A percentile compares a stretch with the other conserved stretches of the same genome.
Conservation (phyloP, 2,797 vertebrate species). For the Pseudochaenichthys georgianus region DNA sequence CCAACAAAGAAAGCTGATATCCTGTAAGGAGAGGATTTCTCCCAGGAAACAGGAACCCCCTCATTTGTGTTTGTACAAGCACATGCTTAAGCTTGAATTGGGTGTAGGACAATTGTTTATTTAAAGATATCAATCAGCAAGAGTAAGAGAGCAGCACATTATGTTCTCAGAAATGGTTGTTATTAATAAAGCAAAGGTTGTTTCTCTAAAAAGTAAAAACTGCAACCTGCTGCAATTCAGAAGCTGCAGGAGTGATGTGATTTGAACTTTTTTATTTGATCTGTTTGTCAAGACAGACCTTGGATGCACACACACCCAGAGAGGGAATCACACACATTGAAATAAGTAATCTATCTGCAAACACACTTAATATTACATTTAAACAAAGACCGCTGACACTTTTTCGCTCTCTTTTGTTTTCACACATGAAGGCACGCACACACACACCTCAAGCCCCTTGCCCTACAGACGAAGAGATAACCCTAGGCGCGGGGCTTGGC, state of each 20-base stretch:
- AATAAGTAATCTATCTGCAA: slow-evolving; percentile 22
- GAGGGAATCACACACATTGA: not conserved
- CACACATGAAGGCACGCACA: slow-evolving; percentile 14
- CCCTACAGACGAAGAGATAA: slow-evolving; percentile 38
- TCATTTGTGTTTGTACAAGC: slow-evolving; percentile 32
- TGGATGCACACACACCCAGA: no score
- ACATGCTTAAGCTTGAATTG: slow-evolving; percentile 16
- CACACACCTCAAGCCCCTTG: slow-evolving; percentile 39
- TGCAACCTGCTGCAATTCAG: not conserved
- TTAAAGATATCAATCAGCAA: slow-evolving; percentile 23
- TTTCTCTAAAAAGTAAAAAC: not conserved
- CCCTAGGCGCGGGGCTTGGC: slow-evolving; percentile 15
- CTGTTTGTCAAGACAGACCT: not conserved
- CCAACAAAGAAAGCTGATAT: slow-evolving; percentile 49
- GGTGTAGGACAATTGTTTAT: slow-evolving; percentile 14
- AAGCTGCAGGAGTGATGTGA: not conserved
- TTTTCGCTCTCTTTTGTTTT: slow-evolving; percentile 1
- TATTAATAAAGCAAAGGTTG: not conserved
- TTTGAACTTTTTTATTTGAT: slow-evolving; percentile 8
- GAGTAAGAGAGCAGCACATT: not conserved
- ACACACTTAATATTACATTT: slow-evolving; percentile 4
- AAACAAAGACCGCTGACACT: slow-evolving; percentile 9
- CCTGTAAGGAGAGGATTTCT: slow-evolving; percentile 57
- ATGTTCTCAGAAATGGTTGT: not conserved
- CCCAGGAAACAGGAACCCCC: slow-evolving; percentile 53